phyloP scores from a whole-genome alignment of 2,113 vertebrate species.

The Ceyx cyanopectus region DNA sequence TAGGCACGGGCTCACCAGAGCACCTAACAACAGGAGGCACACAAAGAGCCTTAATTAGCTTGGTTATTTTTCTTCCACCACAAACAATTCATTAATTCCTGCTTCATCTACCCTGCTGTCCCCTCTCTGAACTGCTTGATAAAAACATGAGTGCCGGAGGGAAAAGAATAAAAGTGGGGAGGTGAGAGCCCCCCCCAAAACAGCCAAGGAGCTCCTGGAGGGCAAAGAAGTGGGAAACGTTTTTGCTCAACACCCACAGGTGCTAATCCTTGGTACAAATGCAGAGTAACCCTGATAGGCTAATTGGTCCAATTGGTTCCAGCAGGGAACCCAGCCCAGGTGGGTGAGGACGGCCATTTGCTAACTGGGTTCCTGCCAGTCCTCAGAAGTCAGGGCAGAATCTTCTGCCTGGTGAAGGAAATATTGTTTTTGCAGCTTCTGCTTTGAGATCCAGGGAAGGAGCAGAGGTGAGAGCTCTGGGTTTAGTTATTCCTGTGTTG shows the following conservation, averaged over 20 bases:
- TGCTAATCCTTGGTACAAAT: background rate
- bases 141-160: background rate
- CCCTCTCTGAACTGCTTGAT: background rate
- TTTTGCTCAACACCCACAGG: background rate
- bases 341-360: background rate
- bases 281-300: background rate
- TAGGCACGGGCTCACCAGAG: background rate
- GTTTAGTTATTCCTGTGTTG: accelerated
- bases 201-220: background rate
- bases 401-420: accelerated
- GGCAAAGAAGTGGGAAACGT: accelerated
- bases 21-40: background rate
- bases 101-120: background rate
- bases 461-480: conserved; percentile 3
- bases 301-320: conserved; percentile 25
- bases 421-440: accelerated
- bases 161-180: background rate
- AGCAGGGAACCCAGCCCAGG: background rate
- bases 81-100: background rate
- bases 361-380: background rate
- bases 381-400: background rate
- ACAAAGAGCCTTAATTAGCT: background rate
- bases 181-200: background rate
- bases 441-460: background rate
- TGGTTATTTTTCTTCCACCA: background rate